Conservation (phyloP, 1,140 invertebrate genomes). For the Zophobas morio region DNA sequence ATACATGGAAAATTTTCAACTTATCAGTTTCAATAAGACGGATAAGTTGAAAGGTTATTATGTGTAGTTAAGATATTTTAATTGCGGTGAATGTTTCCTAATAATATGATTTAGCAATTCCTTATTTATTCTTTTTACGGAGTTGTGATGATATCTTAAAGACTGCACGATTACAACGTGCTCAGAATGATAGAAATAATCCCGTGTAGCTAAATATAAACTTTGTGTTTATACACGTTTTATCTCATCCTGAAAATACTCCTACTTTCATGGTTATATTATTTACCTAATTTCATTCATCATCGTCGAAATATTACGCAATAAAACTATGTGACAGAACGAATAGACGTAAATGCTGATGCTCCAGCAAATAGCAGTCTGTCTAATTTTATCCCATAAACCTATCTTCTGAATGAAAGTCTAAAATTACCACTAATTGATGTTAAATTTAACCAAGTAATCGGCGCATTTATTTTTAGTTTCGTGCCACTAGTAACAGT, state of each 20-base stretch:
- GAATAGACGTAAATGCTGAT: not conserved
- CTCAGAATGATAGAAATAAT: conserved; percentile 16
- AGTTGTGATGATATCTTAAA: conserved; percentile 10
- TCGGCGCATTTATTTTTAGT: conserved; percentile 16
- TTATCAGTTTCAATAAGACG: not conserved
- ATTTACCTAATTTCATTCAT: conserved; percentile 33
- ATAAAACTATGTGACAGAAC: not conserved
- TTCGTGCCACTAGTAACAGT: not conserved
- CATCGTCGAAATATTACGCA: conserved; percentile 10
- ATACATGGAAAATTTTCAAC: conserved; percentile 21
- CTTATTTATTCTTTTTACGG: conserved; percentile 6
- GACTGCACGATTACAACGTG: conserved; percentile 18
- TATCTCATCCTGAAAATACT: conserved; percentile 6
- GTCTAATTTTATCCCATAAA: conserved; percentile 1
- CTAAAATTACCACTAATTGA: conserved; percentile 27
- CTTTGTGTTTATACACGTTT: conserved; percentile 26
- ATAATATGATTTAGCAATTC: conserved; percentile 28
- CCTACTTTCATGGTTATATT: conserved; percentile 11
- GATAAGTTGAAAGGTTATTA: conserved; percentile 29
- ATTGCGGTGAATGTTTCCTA: conserved; percentile 24
- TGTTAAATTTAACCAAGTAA: conserved; percentile 20
- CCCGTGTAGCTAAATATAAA: conserved; percentile 18
- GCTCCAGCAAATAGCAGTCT: not conserved
- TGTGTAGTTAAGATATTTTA: conserved; percentile 29
- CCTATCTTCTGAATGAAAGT: conserved; percentile 6